Evolutionary conservation across 2,113 vertebrate species (phyloP), one percentile per base, ranked within the genome.

Genomic region (Caranx melampygus): DNA sequence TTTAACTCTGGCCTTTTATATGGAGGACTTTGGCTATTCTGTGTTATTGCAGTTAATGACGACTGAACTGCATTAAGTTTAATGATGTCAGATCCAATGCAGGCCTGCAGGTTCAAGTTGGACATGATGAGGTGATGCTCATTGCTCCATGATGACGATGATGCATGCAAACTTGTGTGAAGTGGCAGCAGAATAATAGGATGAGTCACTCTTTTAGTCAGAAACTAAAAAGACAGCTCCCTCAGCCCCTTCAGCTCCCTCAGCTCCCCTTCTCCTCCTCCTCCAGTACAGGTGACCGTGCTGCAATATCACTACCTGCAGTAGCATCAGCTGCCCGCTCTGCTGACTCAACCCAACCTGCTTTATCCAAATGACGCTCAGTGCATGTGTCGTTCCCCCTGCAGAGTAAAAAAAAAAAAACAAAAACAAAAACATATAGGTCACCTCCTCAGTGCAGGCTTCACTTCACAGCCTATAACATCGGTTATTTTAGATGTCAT

Each of bases 231-330:
- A 33, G 20, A 16, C 34, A 26, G 14, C 75, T 49, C 51, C 3
- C 37, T 47, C 55, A 6, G 26, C 26, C 26, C 26, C 26, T 26
- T 26, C 34, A 26, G 14, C 75, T 49, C 51, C 3, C 37, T 47
- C 55, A 6, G n/a, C 26, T 26, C 26, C 26, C 26, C 26, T 26
- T 26, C 26, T 45, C 69, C 26, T 61, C 49, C 63, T 52, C 6
- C 51, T 4, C 3, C 52, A 10, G 47, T 20, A 31, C 31, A 42
- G 69, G 68, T 81, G 64, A 45, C 47, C 11, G 69, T 78, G 68
- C 73, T 80, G 85, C 87, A 79, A 35, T n/a, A 63, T 61, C 81
- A 72, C 26, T 52, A 65, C 75, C 86, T 86, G 82, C 81, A 82
- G 78, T 81, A 75, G 79, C 73, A 85, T 66, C 82, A 76, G 79